Evolutionary conservation across 2,888 invertebrate species (phyloP).

Genomic region (Trichogramma evanescens): DNA sequence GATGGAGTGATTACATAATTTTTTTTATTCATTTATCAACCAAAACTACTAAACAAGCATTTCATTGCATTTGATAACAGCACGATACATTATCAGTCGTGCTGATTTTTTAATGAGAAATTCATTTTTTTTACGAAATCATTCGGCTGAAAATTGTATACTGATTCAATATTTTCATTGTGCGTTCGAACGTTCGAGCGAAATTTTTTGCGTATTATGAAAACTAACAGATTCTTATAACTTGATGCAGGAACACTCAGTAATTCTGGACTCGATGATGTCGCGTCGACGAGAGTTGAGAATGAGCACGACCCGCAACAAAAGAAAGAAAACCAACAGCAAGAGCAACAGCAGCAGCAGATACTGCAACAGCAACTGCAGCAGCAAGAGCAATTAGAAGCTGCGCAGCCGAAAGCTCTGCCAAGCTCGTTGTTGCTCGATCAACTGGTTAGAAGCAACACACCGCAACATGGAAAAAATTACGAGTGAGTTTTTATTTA

Average conservation of each 20-base stretch:
- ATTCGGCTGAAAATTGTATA: too few relatives aligned
- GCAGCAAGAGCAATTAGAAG: not conserved
- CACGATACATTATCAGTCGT: too few relatives aligned
- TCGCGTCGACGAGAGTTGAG: constrained; percentile 29
- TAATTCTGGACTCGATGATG: constrained; percentile 36
- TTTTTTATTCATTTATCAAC: too few relatives aligned
- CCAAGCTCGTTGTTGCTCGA: constrained; percentile 26
- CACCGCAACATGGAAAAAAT: constrained; percentile 29
- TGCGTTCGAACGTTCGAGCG: too few relatives aligned
- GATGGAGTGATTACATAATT: too few relatives aligned
- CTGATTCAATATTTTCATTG: too few relatives aligned
- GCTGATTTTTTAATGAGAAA: too few relatives aligned
- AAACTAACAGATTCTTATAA: too few relatives aligned
- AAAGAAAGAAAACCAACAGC: not conserved
- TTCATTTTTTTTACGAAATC: too few relatives aligned
- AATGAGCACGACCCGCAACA: constrained; percentile 13
- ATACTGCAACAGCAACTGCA: not conserved
- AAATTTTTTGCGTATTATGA: too few relatives aligned
- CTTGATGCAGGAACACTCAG: constrained; percentile 31
- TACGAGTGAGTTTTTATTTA: constrained; percentile 32
- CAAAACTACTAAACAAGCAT: too few relatives aligned
- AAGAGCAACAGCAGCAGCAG: not conserved
- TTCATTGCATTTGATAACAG: too few relatives aligned
- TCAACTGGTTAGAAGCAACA: constrained; percentile 17
- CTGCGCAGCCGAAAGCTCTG: constrained; percentile 23